Evolutionary conservation across 2,797 vertebrate genomes (phyloP), one percentile per base, ranked within the genome.

Genomic region (Megalops cyprinoides): DNA sequence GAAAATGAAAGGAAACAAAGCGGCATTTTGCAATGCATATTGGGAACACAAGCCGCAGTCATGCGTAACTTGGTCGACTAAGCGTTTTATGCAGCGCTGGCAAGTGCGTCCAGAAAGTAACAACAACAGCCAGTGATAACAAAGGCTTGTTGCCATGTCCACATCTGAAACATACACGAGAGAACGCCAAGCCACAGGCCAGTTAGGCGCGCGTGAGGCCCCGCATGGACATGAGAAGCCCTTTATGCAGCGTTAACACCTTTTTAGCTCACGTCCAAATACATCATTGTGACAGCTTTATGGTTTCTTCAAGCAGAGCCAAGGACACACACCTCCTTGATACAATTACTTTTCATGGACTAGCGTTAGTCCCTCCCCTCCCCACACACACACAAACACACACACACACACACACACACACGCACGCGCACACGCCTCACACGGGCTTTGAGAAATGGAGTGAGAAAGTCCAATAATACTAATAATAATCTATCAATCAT

Each of bases 211-310:
- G 25, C n/a, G 8, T 23, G 65, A 23, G 42, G 65, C 18, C 37
- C 37, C 18, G 37, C 18, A 42, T 3, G 18, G 65, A 69, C 65
- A 39, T 69, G 39, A 23, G 37, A 69, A 7, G 69, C 69, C 34
- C 39, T 69, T 42, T 69, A 69, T 23, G 1, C 65, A 42, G n/a
- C 65, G 42, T 69, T 69, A 69, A 12, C 65, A 69, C 65, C 65
- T 69, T 42, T 9, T 23, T 37, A 42, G 34, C 23, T n/a, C 18
- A 42, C 34, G 15, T 20, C 42, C 15, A n/a, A 69, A 69, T 18
- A 42, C 65, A 67, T 31, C 28, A 37, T 2, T 39, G 20, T 18
- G 15, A 37, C 18, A 42, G 12, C 18, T 69, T 69, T 67, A 67
- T 39, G 62, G 8, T 39, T 60, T 20, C 14, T 14, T 20, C 34